Evolutionary conservation across 2,797 vertebrate genomes (phyloP).

Genomic region (Siniperca obscura): DNA sequence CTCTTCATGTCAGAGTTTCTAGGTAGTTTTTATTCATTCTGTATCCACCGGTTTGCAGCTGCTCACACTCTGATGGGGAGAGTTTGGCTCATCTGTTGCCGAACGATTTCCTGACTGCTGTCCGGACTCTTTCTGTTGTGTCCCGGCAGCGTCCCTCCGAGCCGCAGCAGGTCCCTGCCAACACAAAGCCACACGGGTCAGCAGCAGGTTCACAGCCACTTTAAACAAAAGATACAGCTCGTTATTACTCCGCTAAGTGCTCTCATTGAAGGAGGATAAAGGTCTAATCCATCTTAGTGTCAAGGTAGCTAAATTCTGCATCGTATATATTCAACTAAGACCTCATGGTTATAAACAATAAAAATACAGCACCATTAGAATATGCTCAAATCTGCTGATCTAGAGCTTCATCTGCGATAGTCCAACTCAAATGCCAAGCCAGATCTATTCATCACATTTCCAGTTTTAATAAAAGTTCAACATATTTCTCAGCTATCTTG

Average conservation of each 20-base stretch:
- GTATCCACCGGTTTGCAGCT: slow-evolving; percentile 24
- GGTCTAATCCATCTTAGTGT: slow-evolving; percentile 51
- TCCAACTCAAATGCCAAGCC: slow-evolving; percentile 53
- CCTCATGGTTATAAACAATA: slow-evolving; percentile 39
- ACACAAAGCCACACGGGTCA: slow-evolving; percentile 71
- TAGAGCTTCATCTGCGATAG: slow-evolving; percentile 37
- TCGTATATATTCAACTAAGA: slow-evolving; percentile 12
- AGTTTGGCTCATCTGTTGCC: slow-evolving; percentile 98
- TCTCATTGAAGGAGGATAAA: slow-evolving; percentile 35
- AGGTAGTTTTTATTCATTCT: slow-evolving; percentile 67
- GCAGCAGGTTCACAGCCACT: slow-evolving; percentile 45
- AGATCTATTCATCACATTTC: slow-evolving; percentile 66
- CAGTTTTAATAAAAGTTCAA: slow-evolving; percentile 73
- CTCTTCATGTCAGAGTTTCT: slow-evolving; percentile 70
- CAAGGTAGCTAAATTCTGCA: slow-evolving; percentile 29
- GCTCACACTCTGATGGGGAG: slow-evolving; percentile 96
- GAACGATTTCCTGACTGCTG: slow-evolving; percentile 93
- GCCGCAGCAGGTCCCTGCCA: slow-evolving; percentile 94
- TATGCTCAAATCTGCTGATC: slow-evolving; percentile 50
- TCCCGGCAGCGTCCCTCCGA: slow-evolving; percentile 96
- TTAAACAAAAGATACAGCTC: slow-evolving; percentile 55
- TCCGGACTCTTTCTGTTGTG: slow-evolving; percentile 98
- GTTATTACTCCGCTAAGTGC: slow-evolving; percentile 55
- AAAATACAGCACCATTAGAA: slow-evolving; percentile 25
- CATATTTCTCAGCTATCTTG: slow-evolving; percentile 63